Base-by-base conservation (phyloP, 2,797 vertebrate species). In the Prunella strophiata region DNA sequence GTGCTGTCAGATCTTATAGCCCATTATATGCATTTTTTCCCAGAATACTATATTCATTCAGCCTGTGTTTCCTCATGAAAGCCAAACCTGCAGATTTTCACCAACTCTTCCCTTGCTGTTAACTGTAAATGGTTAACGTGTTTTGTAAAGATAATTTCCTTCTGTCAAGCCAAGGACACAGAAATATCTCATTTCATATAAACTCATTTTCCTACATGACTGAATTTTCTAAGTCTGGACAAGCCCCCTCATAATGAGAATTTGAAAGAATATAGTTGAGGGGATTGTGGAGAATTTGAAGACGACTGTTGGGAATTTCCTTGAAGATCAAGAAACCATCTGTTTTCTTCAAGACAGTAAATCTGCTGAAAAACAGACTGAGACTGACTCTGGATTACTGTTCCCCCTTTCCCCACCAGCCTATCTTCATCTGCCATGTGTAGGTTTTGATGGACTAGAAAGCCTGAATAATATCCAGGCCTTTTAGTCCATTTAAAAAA, bases 1-100 rank as follows among this genome's bases (percentile, higher is more conserved):
- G 42, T 93, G 88, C 88, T 96, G 85, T 93, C 95, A 91, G 55
- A 67, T 91, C 80, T 88, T 57, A 65, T 22, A 61, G 45, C 29
- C 42, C 23, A 12, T 88, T 71, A 43, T 30, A 51, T 79, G 21
- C 18, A 15, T 84, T 83, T 88, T 85, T 85, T 75, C 34, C 11
- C 36, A 73, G 59, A 93, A 50, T 19, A 7, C 26, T 66, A 0
- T 81, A 16, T 78, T 81, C 9, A 45, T 91, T 88, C 51, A 88
- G 58, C 48, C 40, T 43, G 19, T 52, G 51, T 66, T 80, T 72
- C 17, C 27, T 89, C 6, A 10, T 27, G 79, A 93, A 81, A 90
- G 42, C 43, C 71, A 81, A 91, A 91, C 40, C 54, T 42, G 11
- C 63, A 50, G 51, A 36, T 89, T 81, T 89, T 86, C 58, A 38